A percentile compares a stretch with the other conserved stretches of the same genome.
phyloP scores from a whole-genome alignment of 2,797 vertebrate genomes.

The Malurus leucopterus region DNA sequence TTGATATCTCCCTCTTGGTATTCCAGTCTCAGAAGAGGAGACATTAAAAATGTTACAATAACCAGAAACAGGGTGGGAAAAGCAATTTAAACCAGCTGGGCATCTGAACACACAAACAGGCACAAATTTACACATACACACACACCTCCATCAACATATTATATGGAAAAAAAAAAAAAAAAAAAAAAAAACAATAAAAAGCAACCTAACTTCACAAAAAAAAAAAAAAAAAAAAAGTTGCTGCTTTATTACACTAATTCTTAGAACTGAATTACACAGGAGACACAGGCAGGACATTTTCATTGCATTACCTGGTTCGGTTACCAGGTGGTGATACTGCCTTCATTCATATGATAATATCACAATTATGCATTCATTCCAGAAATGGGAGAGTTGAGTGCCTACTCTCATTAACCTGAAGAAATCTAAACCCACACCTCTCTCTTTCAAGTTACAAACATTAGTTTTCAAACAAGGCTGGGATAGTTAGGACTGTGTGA shows the following conservation, averaged over 20 bases:
- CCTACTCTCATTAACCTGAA: neutral
- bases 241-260: neutral
- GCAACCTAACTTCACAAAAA: too few relatives aligned
- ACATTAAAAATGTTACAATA: neutral
- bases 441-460: neutral
- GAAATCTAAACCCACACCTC: neutral
- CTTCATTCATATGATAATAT: slow-evolving; percentile 36
- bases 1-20: neutral
- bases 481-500: neutral
- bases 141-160: neutral
- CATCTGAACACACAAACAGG: neutral
- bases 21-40: neutral
- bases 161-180: neutral
- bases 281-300: neutral
- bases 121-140: too few relatives aligned
- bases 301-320: neutral
- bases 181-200: neutral
- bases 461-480: neutral
- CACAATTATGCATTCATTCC: neutral
- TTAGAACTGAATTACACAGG: neutral
- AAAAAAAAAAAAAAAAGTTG: neutral
- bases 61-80: neutral
- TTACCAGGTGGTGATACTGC: neutral
- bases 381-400: neutral
- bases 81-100: neutral